phyloP scores from a whole-genome alignment of 2,113 vertebrate species.

The Prinia subflava region DNA sequence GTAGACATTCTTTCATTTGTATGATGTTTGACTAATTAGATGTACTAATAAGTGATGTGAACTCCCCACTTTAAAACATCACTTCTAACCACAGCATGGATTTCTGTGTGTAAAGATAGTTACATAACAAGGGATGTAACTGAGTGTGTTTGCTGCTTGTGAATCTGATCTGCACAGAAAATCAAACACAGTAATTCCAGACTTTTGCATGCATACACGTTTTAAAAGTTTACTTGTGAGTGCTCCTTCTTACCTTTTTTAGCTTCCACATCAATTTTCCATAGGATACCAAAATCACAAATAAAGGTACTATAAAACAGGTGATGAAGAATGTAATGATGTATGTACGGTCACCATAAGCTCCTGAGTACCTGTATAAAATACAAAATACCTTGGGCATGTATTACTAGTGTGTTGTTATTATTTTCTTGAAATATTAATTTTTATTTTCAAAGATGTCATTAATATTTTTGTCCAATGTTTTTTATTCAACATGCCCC shows the following conservation, averaged over 20 bases:
- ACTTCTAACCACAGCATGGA: neutral
- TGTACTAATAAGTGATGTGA: neutral
- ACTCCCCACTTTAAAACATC: neutral
- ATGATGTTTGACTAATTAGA: neutral
- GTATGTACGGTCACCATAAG: constrained; percentile 76
- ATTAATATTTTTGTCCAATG: neutral
- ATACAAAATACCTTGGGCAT: neutral
- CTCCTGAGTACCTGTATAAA: constrained; percentile 81
- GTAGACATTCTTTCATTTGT: neutral
- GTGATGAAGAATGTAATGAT: constrained; percentile 84
- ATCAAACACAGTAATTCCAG: neutral
- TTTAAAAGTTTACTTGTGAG: neutral
- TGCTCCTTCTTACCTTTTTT: constrained; percentile 77
- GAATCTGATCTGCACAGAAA: neutral
- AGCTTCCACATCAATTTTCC: constrained; percentile 84
- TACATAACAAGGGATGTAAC: neutral
- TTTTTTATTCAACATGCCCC: neutral
- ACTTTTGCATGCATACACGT: neutral
- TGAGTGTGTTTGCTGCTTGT: neutral
- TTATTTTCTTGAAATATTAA: neutral
- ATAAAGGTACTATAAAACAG: constrained; percentile 85
- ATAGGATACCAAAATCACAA: constrained; percentile 85
- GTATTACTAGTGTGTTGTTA: accelerated
- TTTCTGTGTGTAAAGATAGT: neutral
- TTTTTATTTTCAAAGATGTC: neutral